Evolutionary conservation across 2,113 vertebrate genomes (phyloP), one percentile per base, ranked within the genome.

Genomic region (Cervus canadensis): DNA sequence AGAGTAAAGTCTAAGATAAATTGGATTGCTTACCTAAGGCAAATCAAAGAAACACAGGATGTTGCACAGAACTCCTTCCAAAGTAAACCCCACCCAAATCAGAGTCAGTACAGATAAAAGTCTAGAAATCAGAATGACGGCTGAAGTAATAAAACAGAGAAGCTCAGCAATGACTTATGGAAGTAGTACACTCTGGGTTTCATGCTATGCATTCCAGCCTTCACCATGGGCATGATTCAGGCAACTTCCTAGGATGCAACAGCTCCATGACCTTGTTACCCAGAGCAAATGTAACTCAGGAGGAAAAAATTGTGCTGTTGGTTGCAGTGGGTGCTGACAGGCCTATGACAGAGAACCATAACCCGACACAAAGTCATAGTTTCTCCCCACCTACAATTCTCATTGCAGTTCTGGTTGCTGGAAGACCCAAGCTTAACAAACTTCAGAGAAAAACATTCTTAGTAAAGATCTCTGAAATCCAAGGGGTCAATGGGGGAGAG

Each of bases 401-500:
- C 36, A 71, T 11, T 43, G 11, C 2, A 15, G n/a, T 84, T 67
- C 52, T 93, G 50, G 11, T 91, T 96, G 21, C 52, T 90, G 36
- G 59, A 95, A 87, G 3, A 92, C 23, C 16, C 33, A 89, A 62
- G 54, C 9, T 89, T 74, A 71, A 76, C 16, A 85, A 92, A 62
- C 25, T 52, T 13, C 56, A 62, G 17, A 89, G 54, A 64, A 95
- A 89, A 91, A 1, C 4, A 57, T 95, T 93, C 60, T 91, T 76
- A 76, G 26, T 64, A 43, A 94, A 86, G 48, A 95, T 84, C 26
- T 45, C 57, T 43, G 12, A 71, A 45, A 14, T 28, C 60, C 17
- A 7, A 25, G 6, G 23, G 36, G 45, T n/a, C 56, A 23, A 2
- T 25, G 6, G 23, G 48, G 25, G 28, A 89, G 21, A 26, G 19